Evolutionary conservation across 2,113 vertebrate genomes (phyloP).

Genomic region (Dromiciops gliroides): DNA sequence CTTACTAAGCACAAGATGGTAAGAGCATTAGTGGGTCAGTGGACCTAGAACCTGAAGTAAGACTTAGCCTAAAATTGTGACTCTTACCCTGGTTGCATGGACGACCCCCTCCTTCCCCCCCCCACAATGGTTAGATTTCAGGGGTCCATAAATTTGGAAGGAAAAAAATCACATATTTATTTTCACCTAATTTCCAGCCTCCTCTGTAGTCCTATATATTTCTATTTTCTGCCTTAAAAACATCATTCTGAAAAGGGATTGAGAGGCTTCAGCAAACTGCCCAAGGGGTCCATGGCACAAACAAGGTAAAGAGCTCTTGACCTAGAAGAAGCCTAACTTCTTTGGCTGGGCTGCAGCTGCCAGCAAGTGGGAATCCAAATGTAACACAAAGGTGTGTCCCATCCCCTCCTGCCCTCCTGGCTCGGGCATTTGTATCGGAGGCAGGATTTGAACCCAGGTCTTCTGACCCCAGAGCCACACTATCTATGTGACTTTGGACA

Average conservation of each 20-base stretch:
- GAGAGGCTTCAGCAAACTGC: no score
- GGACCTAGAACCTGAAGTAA: background rate
- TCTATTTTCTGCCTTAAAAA: background rate
- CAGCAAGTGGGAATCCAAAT: background rate
- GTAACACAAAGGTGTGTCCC: background rate
- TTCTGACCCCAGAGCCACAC: background rate
- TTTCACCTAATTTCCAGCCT: background rate
- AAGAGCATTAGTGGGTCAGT: background rate
- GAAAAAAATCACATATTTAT: background rate
- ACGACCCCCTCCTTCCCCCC: no score
- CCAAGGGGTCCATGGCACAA: background rate
- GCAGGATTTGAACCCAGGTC: background rate
- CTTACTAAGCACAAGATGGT: background rate
- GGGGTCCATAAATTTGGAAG: background rate
- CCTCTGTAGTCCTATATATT: background rate
- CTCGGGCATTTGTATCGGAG: background rate
- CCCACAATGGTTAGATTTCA: background rate
- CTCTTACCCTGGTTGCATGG: no score
- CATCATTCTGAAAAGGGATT: background rate
- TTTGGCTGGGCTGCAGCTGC: background rate
- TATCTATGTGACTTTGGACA: background rate
- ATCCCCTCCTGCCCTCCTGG: background rate
- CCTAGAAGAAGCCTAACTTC: background rate
- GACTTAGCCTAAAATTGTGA: background rate
- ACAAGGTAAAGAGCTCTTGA: background rate